Evolutionary conservation across 2,888 invertebrate genomes (phyloP), one percentile per base, ranked within the genome.

Genomic region (Notodonta dromedarius): DNA sequence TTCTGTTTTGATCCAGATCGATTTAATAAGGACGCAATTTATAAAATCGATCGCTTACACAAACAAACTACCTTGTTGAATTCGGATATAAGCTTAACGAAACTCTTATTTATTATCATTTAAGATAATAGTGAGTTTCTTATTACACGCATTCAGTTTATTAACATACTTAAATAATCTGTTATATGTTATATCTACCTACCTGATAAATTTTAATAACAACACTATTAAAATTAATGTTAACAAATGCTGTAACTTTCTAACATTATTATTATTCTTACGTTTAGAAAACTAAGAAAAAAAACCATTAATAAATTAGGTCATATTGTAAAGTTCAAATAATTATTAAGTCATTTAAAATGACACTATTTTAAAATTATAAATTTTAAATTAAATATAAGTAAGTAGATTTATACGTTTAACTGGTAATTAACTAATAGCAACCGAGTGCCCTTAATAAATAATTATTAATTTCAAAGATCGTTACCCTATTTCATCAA

Each of bases 51-150:
- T 57, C 51, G n/a, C 53, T 60, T 59, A 50, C 14, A 14, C 39
- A 16, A 24, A 59, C 24, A 9, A 0, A 52, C 57, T 12, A 35
- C n/a, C 40, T 50, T 57, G 57, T 55, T 64, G 61, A 60, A 63
- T 67, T 67, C 61, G 57, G 61, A 68, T 57, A 39, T 14, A 57
- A 76, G 54, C 62, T 39, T 56, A 48, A 50, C 50, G 60, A 81
- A 86, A 88, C 88, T 77, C 32, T 78, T 64, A 68, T 13, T 65
- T 81, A 80, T 76, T 87, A 87, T 87, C 83, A 60, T 46, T 46
- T 11, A 60, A 58, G 77, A 87, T 87, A 87, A 70, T 73, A 82
- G 59, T 51, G 83, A 80, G 87, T 87, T 82, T 73, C 71, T 42
- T 52, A 48, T 14, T 55, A 24, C 57, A 54, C 61, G 52, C 58